A percentile compares a stretch with the other conserved stretches of the same genome.
These are phyloP conservation scores for Scaptomyza pallida DNA, from an alignment of 1,140 invertebrate species.

Conservation along the genomic window DNA sequence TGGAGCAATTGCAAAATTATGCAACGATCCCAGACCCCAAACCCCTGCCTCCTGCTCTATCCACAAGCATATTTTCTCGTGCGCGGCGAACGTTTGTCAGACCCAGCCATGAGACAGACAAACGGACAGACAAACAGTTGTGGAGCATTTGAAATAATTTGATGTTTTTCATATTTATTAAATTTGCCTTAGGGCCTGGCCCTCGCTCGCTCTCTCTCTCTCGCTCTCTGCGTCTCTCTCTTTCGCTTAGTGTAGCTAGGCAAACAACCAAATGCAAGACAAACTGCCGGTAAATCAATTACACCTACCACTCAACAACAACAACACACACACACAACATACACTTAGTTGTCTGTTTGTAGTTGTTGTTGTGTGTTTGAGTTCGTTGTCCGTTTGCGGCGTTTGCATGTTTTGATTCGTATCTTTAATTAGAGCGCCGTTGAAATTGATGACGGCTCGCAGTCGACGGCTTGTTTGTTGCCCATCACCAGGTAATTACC, in stretches of 20 bases:
- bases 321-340: slow-evolving; percentile 20
- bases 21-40: slow-evolving; percentile 42
- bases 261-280: slow-evolving; percentile 53
- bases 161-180: slow-evolving; percentile 82
- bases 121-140: slow-evolving; percentile 53
- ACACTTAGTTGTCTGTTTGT: slow-evolving; percentile 22
- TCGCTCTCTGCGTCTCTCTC: too few species aligned
- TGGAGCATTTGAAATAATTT: slow-evolving; percentile 78
- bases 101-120: slow-evolving; percentile 37
- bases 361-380: background rate
- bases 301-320: slow-evolving; percentile 63
- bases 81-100: slow-evolving; percentile 69
- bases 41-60: too few species aligned
- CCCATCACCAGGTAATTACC: slow-evolving; percentile 77
- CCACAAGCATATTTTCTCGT: slow-evolving; percentile 67
- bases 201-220: too few species aligned
- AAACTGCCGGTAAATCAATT: slow-evolving; percentile 80
- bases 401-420: slow-evolving; percentile 75
- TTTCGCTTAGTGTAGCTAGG: slow-evolving; percentile 20
- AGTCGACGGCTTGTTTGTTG: slow-evolving; percentile 78
- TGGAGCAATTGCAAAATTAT: slow-evolving; percentile 80
- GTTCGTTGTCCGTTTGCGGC: slow-evolving; percentile 72
- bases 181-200: slow-evolving; percentile 44
- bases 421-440: slow-evolving; percentile 77
- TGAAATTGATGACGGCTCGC: slow-evolving; percentile 74